Evolutionary conservation across 1,140 invertebrate genomes (phyloP), one percentile per base, ranked within the genome.

Genomic region (Trypoxylus dichotomus): DNA sequence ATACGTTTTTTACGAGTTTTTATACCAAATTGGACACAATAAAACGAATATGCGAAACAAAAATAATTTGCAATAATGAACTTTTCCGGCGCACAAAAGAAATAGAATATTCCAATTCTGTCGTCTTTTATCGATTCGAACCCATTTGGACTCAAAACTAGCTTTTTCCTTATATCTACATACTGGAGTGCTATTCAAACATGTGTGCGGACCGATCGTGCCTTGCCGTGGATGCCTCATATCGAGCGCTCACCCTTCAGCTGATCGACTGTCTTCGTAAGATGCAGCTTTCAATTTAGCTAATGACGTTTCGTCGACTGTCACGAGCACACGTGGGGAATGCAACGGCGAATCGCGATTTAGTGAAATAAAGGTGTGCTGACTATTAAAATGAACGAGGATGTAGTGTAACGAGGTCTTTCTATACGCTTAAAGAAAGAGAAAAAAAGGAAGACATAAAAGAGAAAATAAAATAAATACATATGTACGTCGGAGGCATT

Each of bases 271-370:
- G 81, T 80, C 78, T 79, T 77, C 79, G 77, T 83, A 84, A 84
- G 82, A 85, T 85, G 83, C 82, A 83, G 83, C 84, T 85, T 85
- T 85, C 84, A 85, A 85, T 85, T 85, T 85, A 82, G 83, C 84
- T 85, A 85, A 85, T 85, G 84, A 85, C 82, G 84, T 85, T 84
- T 84, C 84, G 81, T 84, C 83, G 83, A 83, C 83, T 85, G 84
- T 85, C 84, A 84, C 84, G 81, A 83, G 82, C 84, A 84, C 83
- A 84, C 83, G 82, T 84, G 80, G 81, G 79, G 80, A 79, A 82
- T 81, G 79, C 78, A 81, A 75, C 63, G 73, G 76, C 73, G 78
- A 79, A 81, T 82, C 77, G 80, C 81, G 81, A 81, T 81, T 80
- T 81, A 77, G 79, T 78, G 76, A 83, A 79, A 83, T 81, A 81